phyloP scores from a whole-genome alignment of 92 coral and sea anemone species.

The Heliopora coerulea region DNA sequence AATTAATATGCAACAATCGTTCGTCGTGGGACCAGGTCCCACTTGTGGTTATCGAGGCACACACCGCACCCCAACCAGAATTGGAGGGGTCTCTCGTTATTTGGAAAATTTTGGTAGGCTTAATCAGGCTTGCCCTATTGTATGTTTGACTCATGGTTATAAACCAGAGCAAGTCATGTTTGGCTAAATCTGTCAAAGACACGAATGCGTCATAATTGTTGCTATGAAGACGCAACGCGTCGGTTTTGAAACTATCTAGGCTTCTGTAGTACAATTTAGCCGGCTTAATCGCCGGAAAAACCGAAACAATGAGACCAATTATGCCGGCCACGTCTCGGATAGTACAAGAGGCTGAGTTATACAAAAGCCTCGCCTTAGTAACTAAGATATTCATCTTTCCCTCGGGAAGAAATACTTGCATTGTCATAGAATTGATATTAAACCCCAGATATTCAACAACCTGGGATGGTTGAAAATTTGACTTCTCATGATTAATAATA shows the following conservation, averaged over 20 bases:
- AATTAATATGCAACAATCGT: slow-evolving; percentile 46
- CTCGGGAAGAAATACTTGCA: slow-evolving; percentile 33
- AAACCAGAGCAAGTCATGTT: slow-evolving; percentile 48
- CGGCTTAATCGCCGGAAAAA: slow-evolving; percentile 41
- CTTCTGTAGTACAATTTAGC: slow-evolving; percentile 48
- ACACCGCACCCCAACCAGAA: slow-evolving; percentile 56
- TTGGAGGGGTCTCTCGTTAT: slow-evolving; percentile 51
- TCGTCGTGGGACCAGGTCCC: slow-evolving; percentile 56
- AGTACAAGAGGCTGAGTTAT: slow-evolving; percentile 38
- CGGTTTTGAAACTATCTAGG: slow-evolving; percentile 25
- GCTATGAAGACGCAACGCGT: slow-evolving; percentile 42
- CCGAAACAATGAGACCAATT: slow-evolving; percentile 34
- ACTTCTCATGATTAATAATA: slow-evolving; percentile 41
- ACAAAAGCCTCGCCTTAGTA: slow-evolving; percentile 18
- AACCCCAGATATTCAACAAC: slow-evolving; percentile 42
- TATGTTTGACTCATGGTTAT: slow-evolving; percentile 19
- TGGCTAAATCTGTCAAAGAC: slow-evolving; percentile 22
- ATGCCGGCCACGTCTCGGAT: too few relatives aligned
- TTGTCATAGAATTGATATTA: slow-evolving; percentile 31
- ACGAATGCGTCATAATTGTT: slow-evolving; percentile 20
- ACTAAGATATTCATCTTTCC: slow-evolving; percentile 25
- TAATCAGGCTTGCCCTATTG: slow-evolving; percentile 48
- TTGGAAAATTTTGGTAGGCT: slow-evolving; percentile 40
- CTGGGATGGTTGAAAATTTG: slow-evolving; percentile 33
- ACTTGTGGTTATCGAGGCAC: slow-evolving; percentile 38